Base-by-base conservation (phyloP, 92 coral and sea anemone genomes). In the Scolanthus callimorphus region DNA sequence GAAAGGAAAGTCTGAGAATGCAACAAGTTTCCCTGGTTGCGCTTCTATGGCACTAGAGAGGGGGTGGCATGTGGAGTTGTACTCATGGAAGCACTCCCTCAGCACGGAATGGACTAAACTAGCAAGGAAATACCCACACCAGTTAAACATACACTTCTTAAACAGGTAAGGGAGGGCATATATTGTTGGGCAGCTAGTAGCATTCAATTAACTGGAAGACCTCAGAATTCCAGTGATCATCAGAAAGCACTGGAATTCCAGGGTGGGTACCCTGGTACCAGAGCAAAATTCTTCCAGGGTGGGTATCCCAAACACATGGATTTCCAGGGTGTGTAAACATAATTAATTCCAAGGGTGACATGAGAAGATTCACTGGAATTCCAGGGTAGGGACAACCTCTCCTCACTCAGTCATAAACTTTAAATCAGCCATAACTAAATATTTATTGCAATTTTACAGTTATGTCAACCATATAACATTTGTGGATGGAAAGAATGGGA, bases 121-220 rank as follows among this genome's bases (percentile, higher is more conserved):
- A 4, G 72, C 98, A n/a, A 84, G 71, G 65, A 92, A 81, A 68
- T 79, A 80, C 69, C 96, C 98, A 17, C 62, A 70, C 11, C 74
- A 50, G 56, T 63, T 92, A 29, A 84, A 74, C 25, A 92, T 92
- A 17, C 65, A 71, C 73, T 88, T 71, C 50, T 70, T 92, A n/a
- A 96, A 92, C 79, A 85, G 80, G 98, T 92, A 81, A 69, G 90
- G n/a, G n/a, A n/a, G n/a, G n/a, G n/a, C n/a, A n/a, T n/a, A n/a
- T n/a, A n/a, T n/a, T n/a, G n/a, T n/a, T n/a, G n/a, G n/a, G n/a
- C n/a, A n/a, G n/a, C n/a, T n/a, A n/a, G n/a, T n/a, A n/a, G n/a
- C n/a, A n/a, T n/a, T n/a, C n/a, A n/a, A n/a, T n/a, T n/a, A n/a
- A n/a, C n/a, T n/a, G n/a, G n/a, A n/a, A n/a, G n/a, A n/a, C n/a